phyloP scores from a whole-genome alignment of 1,140 invertebrate species.

The Acyrthosiphon pisum region DNA sequence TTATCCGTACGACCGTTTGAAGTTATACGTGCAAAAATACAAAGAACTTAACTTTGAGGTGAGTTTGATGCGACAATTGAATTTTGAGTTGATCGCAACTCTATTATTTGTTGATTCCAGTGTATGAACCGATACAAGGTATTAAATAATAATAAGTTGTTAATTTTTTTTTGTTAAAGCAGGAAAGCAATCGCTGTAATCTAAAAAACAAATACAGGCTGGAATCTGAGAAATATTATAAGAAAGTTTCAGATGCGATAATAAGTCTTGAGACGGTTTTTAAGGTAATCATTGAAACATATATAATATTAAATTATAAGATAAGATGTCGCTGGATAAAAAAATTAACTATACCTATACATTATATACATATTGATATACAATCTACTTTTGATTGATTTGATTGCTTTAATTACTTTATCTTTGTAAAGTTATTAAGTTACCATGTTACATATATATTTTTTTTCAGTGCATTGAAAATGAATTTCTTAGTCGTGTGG shows the following conservation, averaged over 20 bases:
- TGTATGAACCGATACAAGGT: background rate
- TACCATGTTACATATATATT: too few species aligned
- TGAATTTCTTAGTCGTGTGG: conserved; percentile 1
- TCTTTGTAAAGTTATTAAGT: background rate
- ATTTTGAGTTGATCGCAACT: background rate
- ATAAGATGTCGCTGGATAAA: background rate
- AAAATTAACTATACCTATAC: too few species aligned
- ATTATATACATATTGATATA: background rate
- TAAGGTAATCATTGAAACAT: conserved; percentile 6
- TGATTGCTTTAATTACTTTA: background rate
- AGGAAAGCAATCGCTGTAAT: background rate
- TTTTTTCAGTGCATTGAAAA: conserved; percentile 50
- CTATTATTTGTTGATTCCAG: background rate
- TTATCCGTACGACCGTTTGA: conserved; percentile 57
- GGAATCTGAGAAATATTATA: conserved; percentile 53
- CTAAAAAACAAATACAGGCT: conserved; percentile 25
- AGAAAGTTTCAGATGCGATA: conserved; percentile 40
- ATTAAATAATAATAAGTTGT: too few species aligned
- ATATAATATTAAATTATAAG: background rate
- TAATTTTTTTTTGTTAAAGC: background rate
- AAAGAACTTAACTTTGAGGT: conserved; percentile 44
- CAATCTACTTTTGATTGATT: background rate
- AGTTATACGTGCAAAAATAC: conserved; percentile 54
- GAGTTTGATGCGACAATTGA: background rate
- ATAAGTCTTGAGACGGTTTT: conserved; percentile 52